Evolutionary conservation across 2,797 vertebrate genomes (phyloP), one percentile per base, ranked within the genome.

Genomic region (Hephaestus fuliginosus): DNA sequence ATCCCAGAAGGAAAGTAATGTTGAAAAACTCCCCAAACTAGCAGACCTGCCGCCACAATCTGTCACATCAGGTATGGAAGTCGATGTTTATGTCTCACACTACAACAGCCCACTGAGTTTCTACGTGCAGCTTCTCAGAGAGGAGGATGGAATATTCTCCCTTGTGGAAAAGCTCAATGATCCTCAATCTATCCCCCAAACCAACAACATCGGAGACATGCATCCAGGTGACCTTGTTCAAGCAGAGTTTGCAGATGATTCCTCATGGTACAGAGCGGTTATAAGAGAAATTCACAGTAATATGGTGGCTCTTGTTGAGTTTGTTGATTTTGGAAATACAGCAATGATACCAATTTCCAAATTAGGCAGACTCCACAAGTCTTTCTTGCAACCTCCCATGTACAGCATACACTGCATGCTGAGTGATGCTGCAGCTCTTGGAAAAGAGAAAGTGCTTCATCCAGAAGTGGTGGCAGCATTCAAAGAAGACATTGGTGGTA

Each of bases 281-380:
- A 92, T 99, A 3, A 92, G 56, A 85, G 94, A 96, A 82, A 93
- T 91, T 28, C 78, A 79, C 3, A 66, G 66, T 6, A 61, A 82
- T 33, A 70, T 78, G 5, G 85, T 49, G 0, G 87, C 95, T 30
- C 86, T 91, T 10, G 87, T 99, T 2, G 96, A 97, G 71, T 99
- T 97, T 89, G 92, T 99, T 83, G 98, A 99, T 91, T 99, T 97
- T 87, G 98, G 98, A 73, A 98, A 99, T 67, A 93, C 93, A 13
- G 96, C 95, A 25, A 30, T 90, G 13, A 82, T 96, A 51, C 89
- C 91, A 8, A 7, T 91, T 64, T 92, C 91, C 71, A 95, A 96
- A 82, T 90, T 95, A 0, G 74, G 88, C 30, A 87, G 82, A 55
- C 96, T 99, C 20, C 86, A 95, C 3, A 41, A 89, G 44, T 49